Evolutionary conservation across 2,797 vertebrate genomes (phyloP).

Genomic region (Holocentrus rufus): DNA sequence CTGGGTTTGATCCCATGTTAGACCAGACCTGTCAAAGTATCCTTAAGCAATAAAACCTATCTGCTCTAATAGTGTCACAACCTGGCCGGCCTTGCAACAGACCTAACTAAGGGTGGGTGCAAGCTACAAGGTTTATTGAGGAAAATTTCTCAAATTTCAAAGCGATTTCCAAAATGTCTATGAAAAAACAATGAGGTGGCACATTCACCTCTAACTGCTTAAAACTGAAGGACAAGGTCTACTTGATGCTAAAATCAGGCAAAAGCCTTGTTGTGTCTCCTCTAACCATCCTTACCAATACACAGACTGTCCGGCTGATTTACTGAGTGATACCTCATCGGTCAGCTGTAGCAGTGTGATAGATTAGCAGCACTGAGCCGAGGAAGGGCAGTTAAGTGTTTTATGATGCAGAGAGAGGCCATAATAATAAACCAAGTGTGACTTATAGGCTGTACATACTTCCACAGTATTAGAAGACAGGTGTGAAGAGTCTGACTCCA

Average conservation of each 20-base stretch:
- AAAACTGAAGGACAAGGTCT: background rate
- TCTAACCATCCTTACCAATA: slow-evolving; percentile 22
- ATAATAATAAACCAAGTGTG: slow-evolving; percentile 77
- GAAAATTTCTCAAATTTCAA: slow-evolving; percentile 8
- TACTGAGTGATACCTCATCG: slow-evolving; percentile 51
- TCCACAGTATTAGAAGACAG: slow-evolving; percentile 57
- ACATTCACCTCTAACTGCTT: slow-evolving; percentile 14
- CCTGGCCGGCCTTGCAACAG: too few relatives aligned
- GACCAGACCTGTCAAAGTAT: too few relatives aligned
- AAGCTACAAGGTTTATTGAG: too few relatives aligned
- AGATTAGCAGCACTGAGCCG: slow-evolving; percentile 66
- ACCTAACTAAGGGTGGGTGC: too few relatives aligned
- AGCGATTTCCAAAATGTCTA: background rate
- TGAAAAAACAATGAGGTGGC: background rate
- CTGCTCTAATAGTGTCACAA: too few relatives aligned
- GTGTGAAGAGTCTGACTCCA: slow-evolving; percentile 40
- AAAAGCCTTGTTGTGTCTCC: slow-evolving; percentile 29
- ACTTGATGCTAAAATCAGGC: background rate
- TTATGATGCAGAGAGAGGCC: slow-evolving; percentile 74
- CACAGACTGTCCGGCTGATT: slow-evolving; percentile 48
- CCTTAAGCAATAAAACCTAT: too few relatives aligned
- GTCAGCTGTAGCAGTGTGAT: slow-evolving; percentile 63
- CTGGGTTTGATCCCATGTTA: too few relatives aligned
- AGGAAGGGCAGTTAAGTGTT: slow-evolving; percentile 75
- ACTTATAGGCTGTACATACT: slow-evolving; percentile 69